These are phyloP conservation scores for Brienomyrus longianalis DNA, from an alignment of 2,113 vertebrate species.

Conservation along the genomic window DNA sequence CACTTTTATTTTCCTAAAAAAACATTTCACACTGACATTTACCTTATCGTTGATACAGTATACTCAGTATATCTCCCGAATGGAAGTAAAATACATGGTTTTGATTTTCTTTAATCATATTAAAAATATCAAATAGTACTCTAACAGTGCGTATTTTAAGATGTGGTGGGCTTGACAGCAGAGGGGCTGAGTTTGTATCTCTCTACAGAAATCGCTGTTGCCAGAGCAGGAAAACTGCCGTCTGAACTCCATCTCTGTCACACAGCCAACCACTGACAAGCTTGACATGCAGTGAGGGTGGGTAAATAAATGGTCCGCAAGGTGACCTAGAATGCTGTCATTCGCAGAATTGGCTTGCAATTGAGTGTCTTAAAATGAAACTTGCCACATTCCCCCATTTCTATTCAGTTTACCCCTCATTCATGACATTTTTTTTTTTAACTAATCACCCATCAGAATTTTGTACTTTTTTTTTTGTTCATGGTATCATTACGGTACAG, in stretches of 20 bases:
- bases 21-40: slow-evolving; percentile 64
- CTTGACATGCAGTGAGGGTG: slow-evolving; percentile 64
- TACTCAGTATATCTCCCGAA: slow-evolving; percentile 60
- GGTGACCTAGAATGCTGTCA: slow-evolving; percentile 49
- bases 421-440: slow-evolving; percentile 20
- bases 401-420: slow-evolving; percentile 9
- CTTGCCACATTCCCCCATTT: slow-evolving; percentile 33
- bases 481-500: slow-evolving; percentile 49
- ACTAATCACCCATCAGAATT: slow-evolving; percentile 40
- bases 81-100: slow-evolving; percentile 62
- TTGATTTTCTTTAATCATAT: slow-evolving; percentile 59
- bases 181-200: slow-evolving; percentile 48
- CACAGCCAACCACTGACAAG: slow-evolving; percentile 52
- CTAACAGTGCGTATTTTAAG: slow-evolving; percentile 60
- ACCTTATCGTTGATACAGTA: slow-evolving; percentile 59
- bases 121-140: slow-evolving; percentile 70
- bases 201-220: slow-evolving; percentile 30
- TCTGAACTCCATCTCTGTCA: slow-evolving; percentile 43
- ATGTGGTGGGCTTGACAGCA: slow-evolving; percentile 58
- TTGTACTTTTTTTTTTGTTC: slow-evolving; percentile 29
- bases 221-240: slow-evolving; percentile 24
- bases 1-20: slow-evolving; percentile 66
- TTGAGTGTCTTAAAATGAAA: slow-evolving; percentile 44
- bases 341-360: slow-evolving; percentile 55
- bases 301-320: slow-evolving; percentile 53